Conservation (phyloP, 2,797 vertebrate species). For the Gadopsis bispinosus region DNA sequence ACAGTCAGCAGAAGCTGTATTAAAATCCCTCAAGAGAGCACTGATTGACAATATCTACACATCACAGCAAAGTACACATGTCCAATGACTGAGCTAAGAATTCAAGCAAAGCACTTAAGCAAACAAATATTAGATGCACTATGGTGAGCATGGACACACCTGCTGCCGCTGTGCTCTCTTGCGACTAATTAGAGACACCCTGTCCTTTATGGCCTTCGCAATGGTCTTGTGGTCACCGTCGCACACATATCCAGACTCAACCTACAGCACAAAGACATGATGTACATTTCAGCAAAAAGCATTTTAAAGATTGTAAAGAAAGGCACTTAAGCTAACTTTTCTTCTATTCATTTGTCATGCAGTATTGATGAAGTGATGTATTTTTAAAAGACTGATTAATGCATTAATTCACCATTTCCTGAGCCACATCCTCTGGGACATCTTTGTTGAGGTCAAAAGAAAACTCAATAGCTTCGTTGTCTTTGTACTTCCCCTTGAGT, state of each 20-base stretch:
- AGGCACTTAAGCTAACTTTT: not conserved
- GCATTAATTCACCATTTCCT: constrained; percentile 93
- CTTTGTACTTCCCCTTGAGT: constrained; percentile 98
- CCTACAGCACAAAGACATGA: constrained; percentile 80
- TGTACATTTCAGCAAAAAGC: not conserved
- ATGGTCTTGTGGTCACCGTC: constrained; percentile 99
- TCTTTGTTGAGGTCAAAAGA: constrained; percentile 98
- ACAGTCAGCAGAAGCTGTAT: constrained; percentile 18
- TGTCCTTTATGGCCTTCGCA: constrained; percentile 98
- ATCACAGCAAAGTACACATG: constrained; percentile 3
- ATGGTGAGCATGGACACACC: constrained; percentile 54
- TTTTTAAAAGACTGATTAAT: not conserved
- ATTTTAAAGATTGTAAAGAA: not conserved
- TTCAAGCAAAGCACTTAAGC: not conserved
- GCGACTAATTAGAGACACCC: constrained; percentile 95
- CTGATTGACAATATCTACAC: not conserved
- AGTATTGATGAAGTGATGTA: not conserved
- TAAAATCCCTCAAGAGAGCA: not conserved
- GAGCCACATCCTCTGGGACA: constrained; percentile 96
- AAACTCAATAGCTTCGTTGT: constrained; percentile 99
- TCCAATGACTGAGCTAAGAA: not conserved
- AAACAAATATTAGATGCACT: not conserved
- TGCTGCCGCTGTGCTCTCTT: constrained; percentile 95
- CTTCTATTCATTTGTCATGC: not conserved
- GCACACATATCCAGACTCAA: constrained; percentile 97